These are phyloP conservation scores for Embidobia sp. DNA, from an alignment of 2,888 invertebrate genomes.

Conservation along the genomic window DNA sequence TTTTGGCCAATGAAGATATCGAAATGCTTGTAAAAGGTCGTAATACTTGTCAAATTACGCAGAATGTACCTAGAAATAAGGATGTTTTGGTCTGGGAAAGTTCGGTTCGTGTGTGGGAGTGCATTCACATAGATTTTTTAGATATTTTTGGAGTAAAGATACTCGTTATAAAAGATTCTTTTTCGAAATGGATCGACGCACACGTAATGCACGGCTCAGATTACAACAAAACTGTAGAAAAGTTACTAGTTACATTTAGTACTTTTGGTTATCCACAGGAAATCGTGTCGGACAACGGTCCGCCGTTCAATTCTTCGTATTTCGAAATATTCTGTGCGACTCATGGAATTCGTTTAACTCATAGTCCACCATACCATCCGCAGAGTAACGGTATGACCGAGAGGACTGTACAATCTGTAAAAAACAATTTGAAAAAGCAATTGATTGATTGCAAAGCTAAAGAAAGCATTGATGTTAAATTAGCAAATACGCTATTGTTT, in stretches of 20 bases:
- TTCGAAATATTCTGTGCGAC: conserved; percentile 35
- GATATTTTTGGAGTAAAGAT: conserved; percentile 9
- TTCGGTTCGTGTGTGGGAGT: conserved; percentile 72
- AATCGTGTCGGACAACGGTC: conserved; percentile 50
- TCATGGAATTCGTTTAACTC: conserved; percentile 48
- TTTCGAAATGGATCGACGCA: conserved; percentile 75
- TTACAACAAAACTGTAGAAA: conserved; percentile 27
- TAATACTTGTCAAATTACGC: conserved; percentile 66
- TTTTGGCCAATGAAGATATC: conserved; percentile 72
- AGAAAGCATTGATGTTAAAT: conserved; percentile 21
- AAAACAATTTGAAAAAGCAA: conserved; percentile 62
- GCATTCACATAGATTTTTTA: conserved; percentile 79
- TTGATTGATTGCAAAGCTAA: conserved; percentile 42
- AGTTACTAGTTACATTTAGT: conserved; percentile 48
- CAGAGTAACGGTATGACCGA: conserved; percentile 66
- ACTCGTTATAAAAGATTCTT: conserved; percentile 30
- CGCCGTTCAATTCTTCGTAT: conserved; percentile 26
- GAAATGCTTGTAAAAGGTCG: conserved; percentile 68
- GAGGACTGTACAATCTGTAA: conserved; percentile 63
- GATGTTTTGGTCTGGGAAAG: conserved; percentile 4
- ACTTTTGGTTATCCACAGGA: conserved; percentile 41
- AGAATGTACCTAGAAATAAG: conserved; percentile 64
- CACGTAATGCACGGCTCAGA: conserved; percentile 40
- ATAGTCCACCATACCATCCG: conserved; percentile 67
- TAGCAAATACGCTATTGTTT: conserved; percentile 29